phyloP scores from a whole-genome alignment of 2,113 vertebrate species.

The Mugil cephalus region DNA sequence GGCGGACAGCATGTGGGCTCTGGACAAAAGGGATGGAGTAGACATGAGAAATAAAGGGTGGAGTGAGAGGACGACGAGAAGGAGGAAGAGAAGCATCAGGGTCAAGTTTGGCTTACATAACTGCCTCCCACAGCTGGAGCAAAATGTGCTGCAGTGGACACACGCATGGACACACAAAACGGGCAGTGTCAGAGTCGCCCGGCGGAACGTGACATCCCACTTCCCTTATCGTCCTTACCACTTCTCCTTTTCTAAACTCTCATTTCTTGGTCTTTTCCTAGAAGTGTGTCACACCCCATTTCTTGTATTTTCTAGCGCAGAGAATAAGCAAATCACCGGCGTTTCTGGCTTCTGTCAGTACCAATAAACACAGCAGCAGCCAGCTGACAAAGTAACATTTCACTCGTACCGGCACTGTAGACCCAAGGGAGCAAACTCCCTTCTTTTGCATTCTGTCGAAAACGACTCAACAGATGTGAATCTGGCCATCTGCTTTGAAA shows the following conservation, averaged over 20 bases:
- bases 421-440: neutral
- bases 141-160: constrained; percentile 29
- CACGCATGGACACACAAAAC: constrained; percentile 10
- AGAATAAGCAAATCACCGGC: constrained; percentile 7
- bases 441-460: constrained; percentile 2
- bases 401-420: neutral
- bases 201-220: neutral
- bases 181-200: constrained; percentile 6
- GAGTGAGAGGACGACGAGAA: constrained; percentile 22
- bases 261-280: constrained; percentile 22
- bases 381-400: constrained; percentile 15
- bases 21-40: constrained; percentile 44
- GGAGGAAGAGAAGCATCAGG: constrained; percentile 54
- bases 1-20: constrained; percentile 41
- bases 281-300: constrained; percentile 8
- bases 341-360: neutral
- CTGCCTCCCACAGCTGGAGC: constrained; percentile 50
- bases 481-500: constrained; percentile 31
- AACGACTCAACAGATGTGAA: constrained; percentile 27
- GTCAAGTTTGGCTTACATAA: constrained; percentile 73
- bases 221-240: constrained; percentile 12
- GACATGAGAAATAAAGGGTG: constrained; percentile 38
- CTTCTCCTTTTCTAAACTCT: constrained; percentile 37
- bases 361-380: constrained; percentile 14
- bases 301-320: neutral